Base-by-base conservation (phyloP, 1,140 invertebrate genomes). In the Augochlora pura region DNA sequence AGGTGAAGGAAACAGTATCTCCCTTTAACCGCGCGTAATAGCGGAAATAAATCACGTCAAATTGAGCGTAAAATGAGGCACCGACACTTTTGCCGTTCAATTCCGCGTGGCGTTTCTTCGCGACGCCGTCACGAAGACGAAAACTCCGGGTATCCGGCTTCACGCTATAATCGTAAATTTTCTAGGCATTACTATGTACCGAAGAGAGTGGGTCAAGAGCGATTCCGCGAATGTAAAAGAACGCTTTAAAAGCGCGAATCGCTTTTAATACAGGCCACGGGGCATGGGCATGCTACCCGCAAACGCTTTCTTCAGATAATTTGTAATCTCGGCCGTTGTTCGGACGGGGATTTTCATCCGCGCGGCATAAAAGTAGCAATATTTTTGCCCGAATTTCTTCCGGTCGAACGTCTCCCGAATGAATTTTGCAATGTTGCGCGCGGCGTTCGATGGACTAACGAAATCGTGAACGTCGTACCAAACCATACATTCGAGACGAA, bases 201-300 rank as follows among this genome's bases (percentile, higher is more conserved):
- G 46, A 21, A 52, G 59, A 80, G 78, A 81, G 73, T 70, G 65
- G 73, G 79, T 81, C 66, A 71, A 77, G 73, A 81, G 60, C 38
- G n/a, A 77, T 77, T 75, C 66, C 32, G 38, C 54, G 49, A 42
- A 39, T 77, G 42, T 81, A 64, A 70, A 64, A 75, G 62, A 81
- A 70, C 38, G 57, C 65, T 81, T 77, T n/a, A 59, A 32, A 75
- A 67, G 60, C 42, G 52, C 57, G 64, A 52, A 67, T 79, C 71
- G 71, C n/a, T 46, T 42, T 57, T 73, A 66, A 66, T 68, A 42
- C 32, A 42, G 65, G 18, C 49, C 25, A 8, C 25, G 46, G 46
- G 7, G 7, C 38, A 54, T 42, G 71, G 27, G 23, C 42, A 70
- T 1, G 23, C 65, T 18, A 16, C 25, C 9, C 49, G 25, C 68